Evolutionary conservation across 2,797 vertebrate species (phyloP), one percentile per base, ranked within the genome.

Genomic region (Rhinella marina): DNA sequence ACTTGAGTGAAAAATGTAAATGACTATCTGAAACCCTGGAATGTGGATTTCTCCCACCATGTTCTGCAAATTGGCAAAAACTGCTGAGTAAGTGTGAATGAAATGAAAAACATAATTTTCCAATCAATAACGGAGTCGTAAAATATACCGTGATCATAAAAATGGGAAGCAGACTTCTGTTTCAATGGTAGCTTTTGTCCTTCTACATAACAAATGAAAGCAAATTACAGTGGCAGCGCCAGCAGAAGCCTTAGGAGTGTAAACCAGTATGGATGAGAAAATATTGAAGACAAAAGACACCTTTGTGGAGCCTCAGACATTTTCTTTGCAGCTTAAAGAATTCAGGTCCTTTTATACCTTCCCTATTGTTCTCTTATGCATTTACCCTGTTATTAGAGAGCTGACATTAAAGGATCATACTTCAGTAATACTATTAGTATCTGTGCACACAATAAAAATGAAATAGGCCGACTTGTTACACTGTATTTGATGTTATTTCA

Each of bases 361-460:
- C 29, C 9, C 75, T 72, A 78, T 88, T 87, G 86, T 87, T 56
- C 64, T 56, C 23, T 82, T 66, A 32, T 52, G 79, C 83, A 88
- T 77, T 41, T 17, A 70, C 32, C 81, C 75, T 84, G 56, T 88
- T 84, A 84, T 88, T 84, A 88, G n/a, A 80, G 62, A 88, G 32
- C 50, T 50, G 82, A 88, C 84, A 84, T 84, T 78, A 84, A 88
- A n/a, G 81, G 81, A 87, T 87, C 81, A 88, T 84, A 80, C 82
- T 84, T 88, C 87, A 62, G 29, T 79, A 72, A 80, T 80, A 84
- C 62, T 84, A 16, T 83, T 72, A 68, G 23, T 79, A n/a, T 80
- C 64, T 62, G 25, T 62, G 27, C 41, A 84, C 87, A 84, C 59
- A 84, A 84, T 78, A 88, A 79, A 84, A 73, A 79, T 84, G 21